Percentiles rank a stretch among this genome's conserved stretches.
Evolutionary conservation across 2,113 vertebrate species (phyloP).

Genomic region (Odocoileus virginianus): DNA sequence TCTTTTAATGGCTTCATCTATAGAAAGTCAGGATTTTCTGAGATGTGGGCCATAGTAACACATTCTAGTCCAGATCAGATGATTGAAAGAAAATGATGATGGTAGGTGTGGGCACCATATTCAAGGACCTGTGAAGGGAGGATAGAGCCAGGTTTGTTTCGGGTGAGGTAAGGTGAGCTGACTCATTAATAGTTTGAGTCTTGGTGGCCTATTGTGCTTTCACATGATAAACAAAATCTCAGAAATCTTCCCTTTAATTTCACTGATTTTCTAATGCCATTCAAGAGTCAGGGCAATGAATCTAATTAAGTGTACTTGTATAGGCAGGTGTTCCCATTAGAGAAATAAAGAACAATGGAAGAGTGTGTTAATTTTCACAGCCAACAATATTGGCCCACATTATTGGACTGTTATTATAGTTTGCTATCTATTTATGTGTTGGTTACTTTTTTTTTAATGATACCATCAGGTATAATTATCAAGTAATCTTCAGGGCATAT

Average conservation of each 20-base stretch:
- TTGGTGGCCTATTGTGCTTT: neutral
- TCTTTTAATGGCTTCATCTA: neutral
- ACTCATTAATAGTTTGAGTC: neutral
- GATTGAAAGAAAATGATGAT: neutral
- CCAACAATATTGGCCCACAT: conserved; percentile 53
- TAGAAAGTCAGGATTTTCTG: neutral
- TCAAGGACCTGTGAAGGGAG: neutral
- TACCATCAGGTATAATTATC: conserved; percentile 64
- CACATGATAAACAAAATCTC: conserved; percentile 12
- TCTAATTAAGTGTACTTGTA: conserved; percentile 55
- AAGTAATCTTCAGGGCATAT: conserved; percentile 62
- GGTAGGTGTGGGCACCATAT: neutral
- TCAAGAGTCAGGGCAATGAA: neutral
- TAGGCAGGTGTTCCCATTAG: conserved; percentile 59
- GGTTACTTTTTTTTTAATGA: conserved; percentile 26
- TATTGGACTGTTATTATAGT: conserved; percentile 52
- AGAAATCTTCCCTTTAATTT: conserved; percentile 55
- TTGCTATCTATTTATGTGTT: conserved; percentile 48
- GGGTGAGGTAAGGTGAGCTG: neutral
- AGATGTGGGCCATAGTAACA: neutral
- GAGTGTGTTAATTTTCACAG: conserved; percentile 60
- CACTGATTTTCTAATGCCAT: conserved; percentile 35
- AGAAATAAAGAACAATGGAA: conserved; percentile 63
- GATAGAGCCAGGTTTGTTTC: neutral
- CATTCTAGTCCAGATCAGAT: neutral